phyloP scores from a whole-genome alignment of 2,888 invertebrate species.

The Sialis lutaria region DNA sequence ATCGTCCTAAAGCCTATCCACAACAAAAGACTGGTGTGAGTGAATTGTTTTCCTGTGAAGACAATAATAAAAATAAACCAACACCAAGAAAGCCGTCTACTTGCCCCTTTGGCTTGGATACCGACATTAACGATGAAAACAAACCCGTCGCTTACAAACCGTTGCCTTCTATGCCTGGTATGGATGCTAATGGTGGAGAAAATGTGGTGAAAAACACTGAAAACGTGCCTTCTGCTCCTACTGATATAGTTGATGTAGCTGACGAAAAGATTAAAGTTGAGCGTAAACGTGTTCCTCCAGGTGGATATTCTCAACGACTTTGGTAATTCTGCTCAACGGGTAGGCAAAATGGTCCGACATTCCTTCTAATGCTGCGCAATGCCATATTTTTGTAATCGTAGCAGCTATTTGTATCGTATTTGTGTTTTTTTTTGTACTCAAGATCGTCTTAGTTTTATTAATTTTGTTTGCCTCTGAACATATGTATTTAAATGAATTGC shows the following conservation, averaged over 20 bases:
- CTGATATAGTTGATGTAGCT: slow-evolving; percentile 4
- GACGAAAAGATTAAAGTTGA: slow-evolving; percentile 7
- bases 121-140: background rate
- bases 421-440: too few relatives aligned
- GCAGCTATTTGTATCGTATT: too few relatives aligned
- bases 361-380: too few relatives aligned
- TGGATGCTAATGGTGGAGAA: background rate
- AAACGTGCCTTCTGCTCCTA: slow-evolving; percentile 6
- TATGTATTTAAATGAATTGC: too few relatives aligned
- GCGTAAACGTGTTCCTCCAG: slow-evolving; percentile 18
- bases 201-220: slow-evolving; percentile 5
- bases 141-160: background rate
- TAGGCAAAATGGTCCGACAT: too few relatives aligned
- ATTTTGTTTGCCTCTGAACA: too few relatives aligned
- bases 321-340: slow-evolving; percentile 12
- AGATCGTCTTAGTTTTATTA: too few relatives aligned
- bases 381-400: too few relatives aligned
- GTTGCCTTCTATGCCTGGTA: background rate
- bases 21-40: slow-evolving; percentile 2
- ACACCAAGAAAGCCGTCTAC: background rate
- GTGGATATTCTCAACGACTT: slow-evolving; percentile 19
- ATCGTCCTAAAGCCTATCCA: background rate
- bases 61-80: slow-evolving; percentile 3
- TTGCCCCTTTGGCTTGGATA: background rate
- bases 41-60: slow-evolving; percentile 7